A percentile compares a stretch with the other conserved stretches of the same genome.
phyloP scores from a whole-genome alignment of 2,888 invertebrate species.

The Scaptomyza polygonia region DNA sequence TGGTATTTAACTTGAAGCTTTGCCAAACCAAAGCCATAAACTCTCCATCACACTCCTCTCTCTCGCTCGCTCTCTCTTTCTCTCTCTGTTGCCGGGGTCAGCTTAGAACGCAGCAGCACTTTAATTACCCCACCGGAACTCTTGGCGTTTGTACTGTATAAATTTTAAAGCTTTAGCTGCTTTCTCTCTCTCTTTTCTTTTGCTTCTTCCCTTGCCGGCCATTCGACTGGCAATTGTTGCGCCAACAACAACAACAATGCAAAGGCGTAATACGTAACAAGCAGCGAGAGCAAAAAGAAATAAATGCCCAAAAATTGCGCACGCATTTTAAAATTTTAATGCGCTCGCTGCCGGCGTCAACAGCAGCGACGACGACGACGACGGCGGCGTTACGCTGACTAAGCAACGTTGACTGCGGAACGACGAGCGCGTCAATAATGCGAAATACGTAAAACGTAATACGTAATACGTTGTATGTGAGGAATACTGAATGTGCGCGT shows the following conservation, averaged over 20 bases:
- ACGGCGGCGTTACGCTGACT: conserved; percentile 58
- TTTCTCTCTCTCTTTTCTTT: background rate
- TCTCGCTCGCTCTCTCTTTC: background rate
- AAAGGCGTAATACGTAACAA: conserved; percentile 49
- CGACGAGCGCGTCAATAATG: conserved; percentile 50
- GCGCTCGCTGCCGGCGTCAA: conserved; percentile 54
- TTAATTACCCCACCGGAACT: conserved; percentile 48
- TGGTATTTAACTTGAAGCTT: conserved; percentile 55
- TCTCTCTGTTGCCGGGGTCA: conserved; percentile 8
- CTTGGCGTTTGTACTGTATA: conserved; percentile 28
- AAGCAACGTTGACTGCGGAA: conserved; percentile 41
- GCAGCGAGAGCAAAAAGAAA: conserved; percentile 25
- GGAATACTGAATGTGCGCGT: conserved; percentile 28
- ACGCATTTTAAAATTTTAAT: conserved; percentile 73
- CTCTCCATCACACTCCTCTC: background rate
- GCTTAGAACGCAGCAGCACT: conserved; percentile 26
- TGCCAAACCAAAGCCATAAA: conserved; percentile 19
- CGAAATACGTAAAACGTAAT: conserved; percentile 39
- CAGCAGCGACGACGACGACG: conserved; percentile 26
- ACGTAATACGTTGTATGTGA: conserved; percentile 3
- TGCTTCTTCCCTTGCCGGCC: conserved; percentile 18
- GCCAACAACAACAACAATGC: conserved; percentile 41
- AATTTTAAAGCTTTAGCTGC: conserved; percentile 52
- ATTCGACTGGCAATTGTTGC: conserved; percentile 64
- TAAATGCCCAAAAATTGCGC: conserved; percentile 30